A percentile compares a stretch with the other conserved stretches of the same genome.
Conservation (phyloP, 2,113 vertebrate genomes). For the Procapra przewalskii region DNA sequence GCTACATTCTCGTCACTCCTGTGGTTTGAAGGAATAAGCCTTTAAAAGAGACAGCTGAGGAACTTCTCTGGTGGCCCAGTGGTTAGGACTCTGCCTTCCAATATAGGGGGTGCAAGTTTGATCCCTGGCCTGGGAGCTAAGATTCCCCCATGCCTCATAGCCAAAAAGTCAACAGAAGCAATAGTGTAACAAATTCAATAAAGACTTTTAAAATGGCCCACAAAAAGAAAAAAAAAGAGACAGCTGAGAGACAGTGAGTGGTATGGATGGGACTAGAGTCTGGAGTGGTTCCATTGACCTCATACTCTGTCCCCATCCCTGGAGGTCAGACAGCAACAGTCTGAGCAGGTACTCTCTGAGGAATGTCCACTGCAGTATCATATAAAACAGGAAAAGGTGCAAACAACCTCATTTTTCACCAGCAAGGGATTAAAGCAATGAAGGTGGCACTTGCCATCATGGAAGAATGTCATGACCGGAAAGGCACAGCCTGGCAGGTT, state of each 20-base stretch:
- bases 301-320: background rate
- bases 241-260: background rate
- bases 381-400: background rate
- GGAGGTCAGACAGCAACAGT: background rate
- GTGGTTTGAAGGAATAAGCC: no score
- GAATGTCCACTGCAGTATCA: background rate
- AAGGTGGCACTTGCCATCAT: background rate
- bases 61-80: background rate
- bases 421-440: background rate
- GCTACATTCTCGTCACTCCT: fast-evolving
- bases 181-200: background rate
- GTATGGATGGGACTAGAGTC: background rate
- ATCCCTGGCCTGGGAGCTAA: background rate
- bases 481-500: background rate
- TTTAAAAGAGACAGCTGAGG: background rate
- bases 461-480: background rate
- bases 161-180: background rate
- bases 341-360: background rate
- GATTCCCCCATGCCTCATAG: background rate
- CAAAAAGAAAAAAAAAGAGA: background rate
- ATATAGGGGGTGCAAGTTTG: background rate
- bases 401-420: background rate
- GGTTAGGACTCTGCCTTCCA: background rate
- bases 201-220: background rate
- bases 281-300: background rate